Evolutionary conservation across 2,113 vertebrate genomes (phyloP).

Genomic region (Trogon surrucura): DNA sequence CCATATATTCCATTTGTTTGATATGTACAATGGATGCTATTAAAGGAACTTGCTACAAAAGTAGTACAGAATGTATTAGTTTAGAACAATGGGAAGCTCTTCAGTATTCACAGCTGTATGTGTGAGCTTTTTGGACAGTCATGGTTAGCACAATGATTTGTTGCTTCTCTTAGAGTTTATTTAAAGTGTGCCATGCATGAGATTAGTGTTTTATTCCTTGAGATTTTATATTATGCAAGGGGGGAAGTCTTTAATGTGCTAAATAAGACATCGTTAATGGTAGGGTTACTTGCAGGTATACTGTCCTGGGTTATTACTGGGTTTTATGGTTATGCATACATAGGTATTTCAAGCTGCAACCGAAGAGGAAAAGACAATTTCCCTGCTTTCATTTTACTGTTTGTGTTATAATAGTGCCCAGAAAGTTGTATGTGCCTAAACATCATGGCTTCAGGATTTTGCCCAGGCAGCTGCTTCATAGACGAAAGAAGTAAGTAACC

Average conservation of each 20-base stretch:
- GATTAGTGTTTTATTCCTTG: conserved; percentile 68
- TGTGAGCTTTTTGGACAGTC: conserved; percentile 58
- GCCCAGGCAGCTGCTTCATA: not conserved
- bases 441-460: not conserved
- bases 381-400: not conserved
- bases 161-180: conserved; percentile 60
- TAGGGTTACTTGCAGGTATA: conserved; percentile 31
- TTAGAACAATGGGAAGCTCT: conserved; percentile 26
- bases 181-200: conserved; percentile 72
- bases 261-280: not conserved
- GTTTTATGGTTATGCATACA: conserved; percentile 7
- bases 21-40: conserved; percentile 53
- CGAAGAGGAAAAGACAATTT: not conserved
- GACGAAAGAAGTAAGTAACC: not conserved
- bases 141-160: conserved; percentile 63
- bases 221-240: conserved; percentile 62
- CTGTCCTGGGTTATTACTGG: not conserved
- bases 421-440: not conserved
- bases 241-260: conserved; percentile 65
- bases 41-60: conserved; percentile 61
- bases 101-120: conserved; percentile 15
- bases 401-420: not conserved
- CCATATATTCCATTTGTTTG: conserved; percentile 63
- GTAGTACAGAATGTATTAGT: conserved; percentile 38
- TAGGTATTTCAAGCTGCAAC: not conserved